Evolutionary conservation across 2,888 invertebrate genomes (phyloP).

Genomic region (Acholoe squamosa): DNA sequence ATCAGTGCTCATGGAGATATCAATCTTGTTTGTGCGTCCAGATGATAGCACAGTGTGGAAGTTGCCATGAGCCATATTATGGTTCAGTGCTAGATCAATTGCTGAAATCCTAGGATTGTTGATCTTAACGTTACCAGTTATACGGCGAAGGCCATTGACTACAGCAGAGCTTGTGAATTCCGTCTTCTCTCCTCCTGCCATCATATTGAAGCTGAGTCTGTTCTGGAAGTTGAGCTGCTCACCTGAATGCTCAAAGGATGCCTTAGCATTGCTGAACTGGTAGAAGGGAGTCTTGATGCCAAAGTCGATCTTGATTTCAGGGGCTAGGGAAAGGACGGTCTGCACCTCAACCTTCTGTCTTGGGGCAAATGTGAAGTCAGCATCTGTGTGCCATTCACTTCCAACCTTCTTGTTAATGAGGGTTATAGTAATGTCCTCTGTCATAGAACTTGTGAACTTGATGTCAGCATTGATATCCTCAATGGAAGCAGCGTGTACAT

Average conservation of each 20-base stretch:
- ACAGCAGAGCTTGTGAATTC: background rate
- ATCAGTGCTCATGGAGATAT: background rate
- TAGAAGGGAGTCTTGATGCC: slow-evolving; percentile 72
- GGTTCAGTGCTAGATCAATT: slow-evolving; percentile 6
- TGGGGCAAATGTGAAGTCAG: slow-evolving; percentile 71
- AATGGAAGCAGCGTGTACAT: background rate
- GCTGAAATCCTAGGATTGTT: background rate
- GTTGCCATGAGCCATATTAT: background rate
- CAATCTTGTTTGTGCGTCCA: background rate
- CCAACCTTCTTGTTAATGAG: slow-evolving; percentile 68
- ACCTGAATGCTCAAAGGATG: background rate
- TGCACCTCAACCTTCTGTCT: slow-evolving; percentile 70
- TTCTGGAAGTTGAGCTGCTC: background rate
- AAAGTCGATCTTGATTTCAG: slow-evolving; percentile 71
- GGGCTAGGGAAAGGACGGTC: slow-evolving; percentile 68
- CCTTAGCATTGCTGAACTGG: slow-evolving; percentile 27
- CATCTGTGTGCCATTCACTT: slow-evolving; percentile 70
- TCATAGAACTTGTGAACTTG: slow-evolving; percentile 67
- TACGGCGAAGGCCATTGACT: background rate
- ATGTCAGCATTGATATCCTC: background rate
- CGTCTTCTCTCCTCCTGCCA: background rate
- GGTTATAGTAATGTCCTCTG: slow-evolving; percentile 30
- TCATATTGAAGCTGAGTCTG: slow-evolving; percentile 28
- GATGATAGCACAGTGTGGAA: background rate
- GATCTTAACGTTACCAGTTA: background rate